These are phyloP conservation scores for Scaptomyza pallida DNA, from an alignment of 1,140 invertebrate species.

Conservation along the genomic window DNA sequence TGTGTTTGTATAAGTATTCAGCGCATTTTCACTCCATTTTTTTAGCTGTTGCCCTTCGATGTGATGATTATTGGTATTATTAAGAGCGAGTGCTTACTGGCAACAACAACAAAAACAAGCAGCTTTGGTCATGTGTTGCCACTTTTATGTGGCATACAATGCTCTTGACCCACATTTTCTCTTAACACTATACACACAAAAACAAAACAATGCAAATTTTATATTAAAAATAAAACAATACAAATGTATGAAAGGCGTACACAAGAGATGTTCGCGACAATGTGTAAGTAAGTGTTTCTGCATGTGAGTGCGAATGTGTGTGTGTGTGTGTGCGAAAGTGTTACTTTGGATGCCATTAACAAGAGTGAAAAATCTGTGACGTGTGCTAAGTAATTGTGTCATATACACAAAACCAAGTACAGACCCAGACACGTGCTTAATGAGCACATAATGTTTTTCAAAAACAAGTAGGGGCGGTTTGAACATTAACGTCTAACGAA, in stretches of 20 bases:
- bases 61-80: slow-evolving; percentile 60
- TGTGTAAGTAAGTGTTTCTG: slow-evolving; percentile 1
- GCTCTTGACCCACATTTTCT: slow-evolving; percentile 75
- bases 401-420: slow-evolving; percentile 54
- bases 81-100: slow-evolving; percentile 39
- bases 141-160: slow-evolving; percentile 36
- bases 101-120: slow-evolving; percentile 19
- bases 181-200: slow-evolving; percentile 39
- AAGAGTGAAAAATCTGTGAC: slow-evolving; percentile 70
- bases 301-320: slow-evolving; percentile 1
- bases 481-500: not conserved
- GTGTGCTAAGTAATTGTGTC: slow-evolving; percentile 76
- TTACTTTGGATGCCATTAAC: slow-evolving; percentile 57
- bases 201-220: slow-evolving; percentile 54
- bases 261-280: slow-evolving; percentile 15
- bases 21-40: slow-evolving; percentile 6
- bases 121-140: slow-evolving; percentile 46
- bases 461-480: not conserved
- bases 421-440: slow-evolving; percentile 55
- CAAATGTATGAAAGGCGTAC: slow-evolving; percentile 29
- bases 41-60: slow-evolving; percentile 24
- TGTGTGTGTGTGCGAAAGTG: slow-evolving; percentile 16
- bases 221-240: slow-evolving; percentile 54
- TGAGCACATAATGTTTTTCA: slow-evolving; percentile 49
- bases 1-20: slow-evolving; percentile 9